Evolutionary conservation across 2,888 invertebrate genomes (phyloP), one percentile per base, ranked within the genome.

Genomic region (Stenolophus ochropezus): DNA sequence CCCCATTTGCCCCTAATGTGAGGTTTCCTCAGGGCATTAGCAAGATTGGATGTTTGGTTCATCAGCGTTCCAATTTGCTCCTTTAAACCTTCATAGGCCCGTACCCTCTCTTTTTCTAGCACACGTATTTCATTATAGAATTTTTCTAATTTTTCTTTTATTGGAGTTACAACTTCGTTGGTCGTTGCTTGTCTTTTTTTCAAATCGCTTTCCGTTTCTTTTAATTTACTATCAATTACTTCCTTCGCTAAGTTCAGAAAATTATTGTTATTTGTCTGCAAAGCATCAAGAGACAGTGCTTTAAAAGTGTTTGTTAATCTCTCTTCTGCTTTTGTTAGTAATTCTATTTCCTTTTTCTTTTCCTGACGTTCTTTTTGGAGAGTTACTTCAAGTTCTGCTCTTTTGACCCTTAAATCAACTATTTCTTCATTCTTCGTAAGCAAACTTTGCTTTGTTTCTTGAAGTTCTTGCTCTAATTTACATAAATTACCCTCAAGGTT

Each of bases 81-180:
- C 16, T 51, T 51, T 51, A 51, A 51, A 51, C 51, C 51, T 16
- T 51, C 51, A 51, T 51, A 51, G 51, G 51, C 51, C 51, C 51
- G 6, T 51, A 51, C 51, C 51, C 51, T 51, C 51, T 51, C 51
- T n/a, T 51, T 51, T 51, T 51, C 51, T 51, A 51, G 51, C 51
- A 8, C 51, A 51, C n/a, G 51, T 51, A 51, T 51, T 51, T 51
- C 51, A 14, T 16, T 51, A 16, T 51, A 11, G 51, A 51, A 51
- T 51, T 51, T 51, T 51, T 51, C 51, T 51, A 51, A 51, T 51
- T 51, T 51, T 51, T 51, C 51, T 51, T 51, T 51, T 51, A 51
- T 51, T 51, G 51, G 51, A 4, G 51, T 51, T 11, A 51, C 51
- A 51, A 51, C 51, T 51, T 51, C 51, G 51, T 51, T 51, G 51